These are phyloP conservation scores for Cephus cinctus DNA, from an alignment of 1,140 invertebrate genomes.

Conservation along the genomic window DNA sequence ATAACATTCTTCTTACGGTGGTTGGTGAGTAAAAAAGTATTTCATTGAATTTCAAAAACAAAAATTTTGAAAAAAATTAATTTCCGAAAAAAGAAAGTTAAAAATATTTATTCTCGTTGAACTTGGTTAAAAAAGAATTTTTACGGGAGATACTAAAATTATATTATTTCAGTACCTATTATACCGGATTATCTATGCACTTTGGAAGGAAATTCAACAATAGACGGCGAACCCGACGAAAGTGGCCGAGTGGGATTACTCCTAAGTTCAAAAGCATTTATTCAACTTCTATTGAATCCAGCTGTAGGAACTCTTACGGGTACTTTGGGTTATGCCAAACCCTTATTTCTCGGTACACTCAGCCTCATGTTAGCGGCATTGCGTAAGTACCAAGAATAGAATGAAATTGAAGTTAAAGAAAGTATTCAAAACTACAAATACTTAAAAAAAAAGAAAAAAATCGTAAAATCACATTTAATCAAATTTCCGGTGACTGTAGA, in stretches of 20 bases:
- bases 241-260: conserved; percentile 79
- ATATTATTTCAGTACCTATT: conserved; percentile 75
- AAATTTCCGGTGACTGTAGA: too few relatives aligned
- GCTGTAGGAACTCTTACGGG: conserved; percentile 73
- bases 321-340: conserved; percentile 73
- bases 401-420: too few relatives aligned
- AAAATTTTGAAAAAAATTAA: not conserved
- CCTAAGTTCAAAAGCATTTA: conserved; percentile 82
- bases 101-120: too few relatives aligned
- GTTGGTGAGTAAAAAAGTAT: conserved; percentile 67
- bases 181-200: conserved; percentile 78
- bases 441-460: conserved; percentile 8
- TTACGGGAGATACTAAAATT: too few relatives aligned
- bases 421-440: conserved; percentile 7
- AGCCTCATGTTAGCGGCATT: conserved; percentile 79
- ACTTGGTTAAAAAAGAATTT: too few relatives aligned
- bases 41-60: conserved; percentile 10
- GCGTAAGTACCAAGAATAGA: conserved; percentile 61
- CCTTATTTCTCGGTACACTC: conserved; percentile 79
- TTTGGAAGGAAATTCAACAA: conserved; percentile 54
- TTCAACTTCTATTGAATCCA: conserved; percentile 83
- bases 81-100: conserved; percentile 1
- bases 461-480: not conserved
- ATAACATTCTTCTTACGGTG: conserved; percentile 76
- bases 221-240: conserved; percentile 56